Evolutionary conservation across 2,888 invertebrate genomes (phyloP).

Genomic region (Agriopis marginaria): DNA sequence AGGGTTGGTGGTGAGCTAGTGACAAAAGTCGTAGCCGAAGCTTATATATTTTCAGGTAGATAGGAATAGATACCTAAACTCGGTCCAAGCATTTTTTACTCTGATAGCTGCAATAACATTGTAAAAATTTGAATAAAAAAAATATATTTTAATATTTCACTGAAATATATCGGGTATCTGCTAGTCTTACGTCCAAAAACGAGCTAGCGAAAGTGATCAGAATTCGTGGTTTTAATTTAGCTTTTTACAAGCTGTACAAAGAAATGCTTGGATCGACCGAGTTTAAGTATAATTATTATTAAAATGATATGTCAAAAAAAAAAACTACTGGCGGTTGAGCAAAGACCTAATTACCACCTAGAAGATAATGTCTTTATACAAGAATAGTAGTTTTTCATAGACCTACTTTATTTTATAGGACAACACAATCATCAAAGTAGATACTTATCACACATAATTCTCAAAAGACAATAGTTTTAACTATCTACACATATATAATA

Average conservation of each 20-base stretch:
- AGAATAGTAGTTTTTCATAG: not conserved
- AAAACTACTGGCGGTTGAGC: not conserved
- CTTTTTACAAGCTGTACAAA: too few species aligned
- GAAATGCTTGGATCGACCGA: too few species aligned
- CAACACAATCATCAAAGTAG: slow-evolving; percentile 10
- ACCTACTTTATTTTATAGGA: slow-evolving; percentile 3
- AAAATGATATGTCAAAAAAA: not conserved
- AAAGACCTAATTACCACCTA: not conserved
- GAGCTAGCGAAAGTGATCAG: too few species aligned
- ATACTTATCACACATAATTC: not conserved
- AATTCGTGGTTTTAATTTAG: too few species aligned
- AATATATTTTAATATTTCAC: too few species aligned
- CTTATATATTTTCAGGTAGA: not conserved
- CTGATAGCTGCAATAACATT: too few species aligned
- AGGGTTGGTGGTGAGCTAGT: not conserved
- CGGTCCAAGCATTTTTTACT: too few species aligned
- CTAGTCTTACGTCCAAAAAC: too few species aligned
- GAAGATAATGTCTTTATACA: slow-evolving; percentile 10
- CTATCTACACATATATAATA: not conserved
- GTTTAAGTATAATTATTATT: not conserved
- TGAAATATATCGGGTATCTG: too few species aligned
- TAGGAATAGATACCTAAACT: not conserved
- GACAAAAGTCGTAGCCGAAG: not conserved
- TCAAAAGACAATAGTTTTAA: not conserved
- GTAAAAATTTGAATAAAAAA: too few species aligned